Evolutionary conservation across 2,797 vertebrate genomes (phyloP).

Genomic region (Semotilus atromaculatus): DNA sequence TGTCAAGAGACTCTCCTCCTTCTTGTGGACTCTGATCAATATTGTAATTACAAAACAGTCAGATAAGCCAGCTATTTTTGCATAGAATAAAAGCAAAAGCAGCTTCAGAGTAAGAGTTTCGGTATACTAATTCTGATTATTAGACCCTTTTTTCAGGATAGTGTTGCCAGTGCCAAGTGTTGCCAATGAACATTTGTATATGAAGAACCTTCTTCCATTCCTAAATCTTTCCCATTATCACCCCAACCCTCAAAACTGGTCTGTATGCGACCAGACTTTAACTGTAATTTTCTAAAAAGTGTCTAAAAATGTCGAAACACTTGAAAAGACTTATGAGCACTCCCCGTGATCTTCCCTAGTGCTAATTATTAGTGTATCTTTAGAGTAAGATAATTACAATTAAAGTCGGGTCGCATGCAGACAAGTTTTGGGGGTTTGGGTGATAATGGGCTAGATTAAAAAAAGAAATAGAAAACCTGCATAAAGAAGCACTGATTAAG

Average conservation of each 20-base stretch:
- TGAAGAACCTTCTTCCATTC: background rate
- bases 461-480: slow-evolving; percentile 33
- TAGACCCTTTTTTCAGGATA: background rate
- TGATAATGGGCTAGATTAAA: too few relatives aligned
- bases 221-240: background rate
- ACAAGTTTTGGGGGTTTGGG: too few relatives aligned
- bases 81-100: slow-evolving; percentile 62
- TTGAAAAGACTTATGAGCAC: slow-evolving; percentile 51
- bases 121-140: background rate
- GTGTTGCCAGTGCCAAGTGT: too few relatives aligned
- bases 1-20: slow-evolving; percentile 53
- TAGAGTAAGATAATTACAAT: too few relatives aligned
- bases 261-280: background rate
- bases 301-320: slow-evolving; percentile 28
- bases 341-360: slow-evolving; percentile 44
- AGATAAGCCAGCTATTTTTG: slow-evolving; percentile 27
- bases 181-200: background rate
- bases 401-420: too few relatives aligned
- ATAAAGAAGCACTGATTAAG: slow-evolving; percentile 66
- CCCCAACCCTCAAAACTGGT: background rate
- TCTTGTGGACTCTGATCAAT: slow-evolving; percentile 63
- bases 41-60: slow-evolving; percentile 50
- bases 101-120: slow-evolving; percentile 38
- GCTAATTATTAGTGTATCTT: slow-evolving; percentile 65
- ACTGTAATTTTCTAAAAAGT: slow-evolving; percentile 8